phyloP scores from a whole-genome alignment of 2,797 vertebrate genomes.

The Sebastes matsubarae region DNA sequence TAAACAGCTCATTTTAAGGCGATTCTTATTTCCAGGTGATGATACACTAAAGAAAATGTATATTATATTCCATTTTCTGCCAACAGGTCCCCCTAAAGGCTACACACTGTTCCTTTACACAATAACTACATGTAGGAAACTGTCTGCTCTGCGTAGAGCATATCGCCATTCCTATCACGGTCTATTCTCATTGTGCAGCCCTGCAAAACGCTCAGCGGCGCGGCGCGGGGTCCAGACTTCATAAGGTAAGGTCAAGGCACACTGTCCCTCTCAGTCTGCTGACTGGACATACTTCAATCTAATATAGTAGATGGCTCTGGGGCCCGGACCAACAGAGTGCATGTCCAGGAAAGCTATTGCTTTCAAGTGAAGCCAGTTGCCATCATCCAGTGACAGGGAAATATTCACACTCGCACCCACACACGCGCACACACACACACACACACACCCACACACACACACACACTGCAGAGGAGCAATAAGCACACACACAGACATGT shows the following conservation, averaged over 20 bases:
- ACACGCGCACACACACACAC: not conserved
- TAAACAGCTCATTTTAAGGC: too few species aligned
- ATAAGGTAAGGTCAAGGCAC: slow-evolving; percentile 68
- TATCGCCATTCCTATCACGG: slow-evolving; percentile 2
- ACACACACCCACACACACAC: not conserved
- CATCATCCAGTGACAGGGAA: slow-evolving; percentile 63
- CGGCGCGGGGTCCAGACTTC: slow-evolving; percentile 45
- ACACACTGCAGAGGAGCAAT: not conserved
- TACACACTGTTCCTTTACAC: not conserved
- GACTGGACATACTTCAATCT: slow-evolving; percentile 70
- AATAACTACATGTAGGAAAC: not conserved
- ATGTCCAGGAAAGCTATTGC: slow-evolving; percentile 59
- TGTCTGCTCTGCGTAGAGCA: not conserved
- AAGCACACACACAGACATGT: not conserved
- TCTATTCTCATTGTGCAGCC: slow-evolving; percentile 40
- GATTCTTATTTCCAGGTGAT: too few species aligned
- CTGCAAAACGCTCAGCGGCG: slow-evolving; percentile 32
- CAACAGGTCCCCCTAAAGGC: rapidly evolving
- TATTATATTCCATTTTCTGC: too few species aligned
- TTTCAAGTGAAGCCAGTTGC: slow-evolving; percentile 72
- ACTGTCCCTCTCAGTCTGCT: slow-evolving; percentile 61
- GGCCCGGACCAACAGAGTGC: slow-evolving; percentile 56
- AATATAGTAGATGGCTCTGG: slow-evolving; percentile 70
- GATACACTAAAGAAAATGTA: too few species aligned
- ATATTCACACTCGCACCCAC: slow-evolving; percentile 50